These are phyloP conservation scores for Eubasilissa regina DNA, from an alignment of 1,140 invertebrate species.

Conservation along the genomic window DNA sequence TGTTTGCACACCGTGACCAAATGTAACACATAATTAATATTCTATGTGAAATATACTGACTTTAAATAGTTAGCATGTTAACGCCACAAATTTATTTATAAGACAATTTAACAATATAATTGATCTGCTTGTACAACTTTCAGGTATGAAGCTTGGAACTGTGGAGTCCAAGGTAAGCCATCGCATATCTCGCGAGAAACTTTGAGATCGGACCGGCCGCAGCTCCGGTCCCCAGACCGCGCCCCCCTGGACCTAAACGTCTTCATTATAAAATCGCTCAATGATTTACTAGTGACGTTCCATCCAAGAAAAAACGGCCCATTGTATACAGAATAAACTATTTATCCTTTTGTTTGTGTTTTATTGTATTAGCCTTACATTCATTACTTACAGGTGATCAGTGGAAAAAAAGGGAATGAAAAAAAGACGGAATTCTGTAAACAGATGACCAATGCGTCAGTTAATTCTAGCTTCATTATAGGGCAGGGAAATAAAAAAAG, in stretches of 20 bases:
- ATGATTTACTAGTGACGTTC: constrained; percentile 1
- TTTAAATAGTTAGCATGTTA: not conserved
- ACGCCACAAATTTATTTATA: not conserved
- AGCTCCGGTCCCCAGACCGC: not conserved
- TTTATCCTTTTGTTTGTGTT: no score
- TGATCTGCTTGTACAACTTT: not conserved
- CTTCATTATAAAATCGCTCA: not conserved
- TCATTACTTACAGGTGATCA: no score
- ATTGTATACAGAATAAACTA: no score
- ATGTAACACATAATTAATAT: no score
- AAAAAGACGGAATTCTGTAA: no score
- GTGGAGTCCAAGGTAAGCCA: not conserved
- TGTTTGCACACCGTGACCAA: no score
- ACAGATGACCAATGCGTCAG: no score
- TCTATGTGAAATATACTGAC: not conserved
- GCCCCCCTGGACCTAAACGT: constrained; percentile 2
- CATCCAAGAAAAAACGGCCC: not conserved
- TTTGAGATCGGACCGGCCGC: constrained; percentile 7
- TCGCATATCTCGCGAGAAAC: not conserved
- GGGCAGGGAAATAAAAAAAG: no score
- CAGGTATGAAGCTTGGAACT: constrained; percentile 22
- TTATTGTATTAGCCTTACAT: no score
- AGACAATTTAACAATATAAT: not conserved
- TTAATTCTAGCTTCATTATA: no score
- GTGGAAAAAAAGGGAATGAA: no score